Evolutionary conservation across 2,888 invertebrate species (phyloP).

Genomic region (Diloba caeruleocephala): DNA sequence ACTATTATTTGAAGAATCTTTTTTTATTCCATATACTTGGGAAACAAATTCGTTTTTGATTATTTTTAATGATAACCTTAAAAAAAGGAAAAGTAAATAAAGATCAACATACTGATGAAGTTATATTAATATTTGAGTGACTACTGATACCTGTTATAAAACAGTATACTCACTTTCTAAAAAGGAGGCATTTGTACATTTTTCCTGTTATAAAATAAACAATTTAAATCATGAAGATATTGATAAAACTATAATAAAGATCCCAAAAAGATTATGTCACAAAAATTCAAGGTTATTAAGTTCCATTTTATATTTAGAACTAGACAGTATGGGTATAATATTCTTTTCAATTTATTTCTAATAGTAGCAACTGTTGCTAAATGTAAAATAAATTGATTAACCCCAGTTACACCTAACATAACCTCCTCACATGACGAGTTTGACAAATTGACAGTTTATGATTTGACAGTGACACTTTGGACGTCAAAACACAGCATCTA

Average conservation of each 20-base stretch:
- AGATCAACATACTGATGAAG: no score
- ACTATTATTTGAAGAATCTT: slow-evolving; percentile 32
- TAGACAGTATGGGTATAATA: slow-evolving; percentile 1
- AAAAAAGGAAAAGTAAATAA: slow-evolving; percentile 24
- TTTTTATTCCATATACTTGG: slow-evolving; percentile 54
- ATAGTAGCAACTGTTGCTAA: neutral
- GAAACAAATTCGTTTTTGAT: slow-evolving; percentile 62
- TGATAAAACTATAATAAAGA: neutral
- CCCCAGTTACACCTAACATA: slow-evolving; percentile 35
- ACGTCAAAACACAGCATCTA: neutral
- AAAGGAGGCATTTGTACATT: slow-evolving; percentile 75
- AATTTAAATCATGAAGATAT: slow-evolving; percentile 19
- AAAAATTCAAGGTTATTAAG: slow-evolving; percentile 35
- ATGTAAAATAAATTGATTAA: neutral
- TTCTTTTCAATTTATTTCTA: slow-evolving; percentile 1
- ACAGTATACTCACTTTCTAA: slow-evolving; percentile 67
- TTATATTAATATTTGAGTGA: no score
- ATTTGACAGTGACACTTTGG: neutral
- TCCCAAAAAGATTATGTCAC: slow-evolving; percentile 50
- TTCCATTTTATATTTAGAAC: neutral
- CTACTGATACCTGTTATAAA: neutral
- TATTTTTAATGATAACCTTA: slow-evolving; percentile 70
- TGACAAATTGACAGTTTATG: slow-evolving; percentile 19
- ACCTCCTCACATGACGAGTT: slow-evolving; percentile 24
- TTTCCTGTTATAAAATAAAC: slow-evolving; percentile 25